A percentile compares a stretch with the other conserved stretches of the same genome.
Conservation (phyloP, 2,888 invertebrate species). For the Trichopria drosophilae region DNA sequence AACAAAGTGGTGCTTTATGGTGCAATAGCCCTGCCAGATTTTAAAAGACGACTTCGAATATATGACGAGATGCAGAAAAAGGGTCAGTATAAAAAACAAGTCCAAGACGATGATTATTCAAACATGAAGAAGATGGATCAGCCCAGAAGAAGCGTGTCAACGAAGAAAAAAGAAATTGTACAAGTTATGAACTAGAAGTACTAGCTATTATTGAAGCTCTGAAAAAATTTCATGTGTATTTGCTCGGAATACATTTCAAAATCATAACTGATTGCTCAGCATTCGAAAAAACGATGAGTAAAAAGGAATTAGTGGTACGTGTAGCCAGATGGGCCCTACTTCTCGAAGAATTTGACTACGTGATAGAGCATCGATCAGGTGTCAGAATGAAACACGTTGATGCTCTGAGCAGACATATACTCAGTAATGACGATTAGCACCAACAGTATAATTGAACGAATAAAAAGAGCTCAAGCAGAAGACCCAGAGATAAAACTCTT, state of each 20-base stretch:
- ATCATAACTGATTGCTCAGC: slow-evolving; percentile 23
- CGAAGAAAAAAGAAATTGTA: slow-evolving; percentile 12
- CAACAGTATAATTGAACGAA: neutral
- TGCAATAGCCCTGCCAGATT: slow-evolving; percentile 13
- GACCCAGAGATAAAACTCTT: slow-evolving; percentile 6
- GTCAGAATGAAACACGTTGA: slow-evolving; percentile 19
- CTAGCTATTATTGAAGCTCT: slow-evolving; percentile 12
- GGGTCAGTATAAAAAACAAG: too few relatives aligned
- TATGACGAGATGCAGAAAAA: too few relatives aligned
- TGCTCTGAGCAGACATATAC: slow-evolving; percentile 20
- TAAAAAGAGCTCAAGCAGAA: slow-evolving; percentile 7
- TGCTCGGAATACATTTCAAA: slow-evolving; percentile 10
- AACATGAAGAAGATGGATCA: too few relatives aligned
- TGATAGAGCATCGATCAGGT: slow-evolving; percentile 17
- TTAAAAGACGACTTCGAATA: too few relatives aligned
- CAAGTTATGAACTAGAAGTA: slow-evolving; percentile 23
- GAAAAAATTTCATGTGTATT: slow-evolving; percentile 16
- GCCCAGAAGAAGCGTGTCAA: too few relatives aligned
- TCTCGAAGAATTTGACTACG: slow-evolving; percentile 18
- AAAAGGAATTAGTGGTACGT: slow-evolving; percentile 4
- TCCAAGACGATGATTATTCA: too few relatives aligned
- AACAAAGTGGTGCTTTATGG: slow-evolving; percentile 25
- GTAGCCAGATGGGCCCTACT: slow-evolving; percentile 20
- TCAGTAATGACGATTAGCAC: slow-evolving; percentile 6
- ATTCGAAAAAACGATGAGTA: slow-evolving; percentile 18